Evolutionary conservation across 1,140 invertebrate species (phyloP).

Genomic region (Trachymyrmex cornetzi): DNA sequence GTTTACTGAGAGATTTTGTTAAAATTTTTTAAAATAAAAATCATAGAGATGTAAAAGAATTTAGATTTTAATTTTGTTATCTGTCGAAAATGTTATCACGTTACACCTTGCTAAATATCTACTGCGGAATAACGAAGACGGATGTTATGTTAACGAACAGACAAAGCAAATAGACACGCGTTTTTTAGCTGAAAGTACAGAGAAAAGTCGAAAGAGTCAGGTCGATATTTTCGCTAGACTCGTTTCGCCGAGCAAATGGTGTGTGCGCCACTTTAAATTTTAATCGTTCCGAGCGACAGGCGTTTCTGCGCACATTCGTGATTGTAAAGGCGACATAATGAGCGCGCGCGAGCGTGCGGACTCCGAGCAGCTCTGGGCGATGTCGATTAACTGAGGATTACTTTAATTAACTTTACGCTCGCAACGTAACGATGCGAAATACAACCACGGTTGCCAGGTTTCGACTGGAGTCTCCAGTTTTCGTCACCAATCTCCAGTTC

Average conservation of each 20-base stretch:
- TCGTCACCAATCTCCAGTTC: no score
- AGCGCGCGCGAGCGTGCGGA: conserved; percentile 30
- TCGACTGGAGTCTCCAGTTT: no score
- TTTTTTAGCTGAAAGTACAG: conserved; percentile 15
- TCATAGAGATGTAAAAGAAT: not conserved
- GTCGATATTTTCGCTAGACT: conserved; percentile 42
- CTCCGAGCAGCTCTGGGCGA: not conserved
- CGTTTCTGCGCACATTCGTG: not conserved
- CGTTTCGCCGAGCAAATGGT: conserved; percentile 41
- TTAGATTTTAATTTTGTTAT: conserved; percentile 16
- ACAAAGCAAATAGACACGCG: conserved; percentile 23
- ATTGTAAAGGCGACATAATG: conserved; percentile 59
- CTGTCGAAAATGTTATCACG: conserved; percentile 1
- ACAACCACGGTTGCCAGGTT: not conserved
- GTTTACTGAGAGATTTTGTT: not conserved
- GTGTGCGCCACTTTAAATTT: conserved; percentile 57
- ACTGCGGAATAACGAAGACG: not conserved
- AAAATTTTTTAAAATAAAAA: not conserved
- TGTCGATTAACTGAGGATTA: conserved; percentile 61
- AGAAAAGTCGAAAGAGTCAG: conserved; percentile 29
- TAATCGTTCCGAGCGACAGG: conserved; percentile 44
- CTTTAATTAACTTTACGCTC: conserved; percentile 64
- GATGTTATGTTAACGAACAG: not conserved
- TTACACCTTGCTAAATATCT: not conserved
- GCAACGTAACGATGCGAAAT: conserved; percentile 29